phyloP scores from a whole-genome alignment of 2,888 invertebrate species.

The Coelopa pilipes region DNA sequence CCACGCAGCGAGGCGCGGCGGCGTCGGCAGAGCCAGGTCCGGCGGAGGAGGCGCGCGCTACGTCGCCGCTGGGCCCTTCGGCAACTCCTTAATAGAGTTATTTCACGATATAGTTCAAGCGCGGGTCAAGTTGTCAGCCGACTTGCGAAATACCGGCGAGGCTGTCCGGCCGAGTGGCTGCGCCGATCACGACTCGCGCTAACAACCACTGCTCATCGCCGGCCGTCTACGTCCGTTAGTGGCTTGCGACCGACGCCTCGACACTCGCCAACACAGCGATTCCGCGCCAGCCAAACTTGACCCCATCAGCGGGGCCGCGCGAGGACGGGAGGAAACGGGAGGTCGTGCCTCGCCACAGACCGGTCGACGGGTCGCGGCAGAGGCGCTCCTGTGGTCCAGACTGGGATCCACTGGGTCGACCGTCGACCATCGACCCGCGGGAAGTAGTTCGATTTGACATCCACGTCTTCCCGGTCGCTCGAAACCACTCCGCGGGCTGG shows the following conservation, averaged over 20 bases:
- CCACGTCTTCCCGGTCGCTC: no score
- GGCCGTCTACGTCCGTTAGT: no score
- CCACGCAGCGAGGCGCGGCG: no score
- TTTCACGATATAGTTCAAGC: slow-evolving; percentile 24
- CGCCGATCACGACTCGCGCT: slow-evolving; percentile 18
- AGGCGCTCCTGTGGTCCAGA: no score
- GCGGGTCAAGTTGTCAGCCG: neutral
- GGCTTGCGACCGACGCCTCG: neutral
- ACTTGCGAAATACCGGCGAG: neutral
- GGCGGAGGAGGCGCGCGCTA: neutral
- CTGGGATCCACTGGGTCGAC: no score
- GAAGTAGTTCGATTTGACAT: no score
- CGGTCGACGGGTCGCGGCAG: no score
- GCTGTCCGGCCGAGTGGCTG: neutral
- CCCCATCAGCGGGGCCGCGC: neutral
- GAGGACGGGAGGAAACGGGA: no score
- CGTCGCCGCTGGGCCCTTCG: neutral
- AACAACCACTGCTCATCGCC: neutral
- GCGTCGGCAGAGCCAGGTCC: no score
- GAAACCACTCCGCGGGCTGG: no score
- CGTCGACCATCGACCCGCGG: no score
- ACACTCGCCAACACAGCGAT: neutral
- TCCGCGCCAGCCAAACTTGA: neutral
- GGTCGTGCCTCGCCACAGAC: neutral
- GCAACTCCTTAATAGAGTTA: slow-evolving; percentile 19